Base-by-base conservation (phyloP, 2,113 vertebrate species). In the Neopipo cinnamomea region DNA sequence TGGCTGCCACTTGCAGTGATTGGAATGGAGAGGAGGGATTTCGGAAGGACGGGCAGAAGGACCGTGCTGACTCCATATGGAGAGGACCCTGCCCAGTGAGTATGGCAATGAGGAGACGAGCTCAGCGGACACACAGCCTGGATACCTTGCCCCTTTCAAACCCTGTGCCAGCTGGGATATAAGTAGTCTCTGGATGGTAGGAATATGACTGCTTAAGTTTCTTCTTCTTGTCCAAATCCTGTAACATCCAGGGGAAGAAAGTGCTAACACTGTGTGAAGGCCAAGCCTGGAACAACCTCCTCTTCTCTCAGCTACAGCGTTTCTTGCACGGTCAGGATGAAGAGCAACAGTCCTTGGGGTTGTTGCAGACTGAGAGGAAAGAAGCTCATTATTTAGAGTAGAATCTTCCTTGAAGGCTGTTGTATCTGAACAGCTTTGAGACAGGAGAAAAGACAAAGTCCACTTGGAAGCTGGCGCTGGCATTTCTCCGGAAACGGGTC, bases 231-330 rank as follows among this genome's bases (percentile, higher is more conserved):
- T 98, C 98, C 98, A 98, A 85, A 98, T 97, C 72, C 98, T 97
- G 92, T 98, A 98, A 96, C 98, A 98, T 68, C 97, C 98, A 19
- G 98, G 98, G 63, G 98, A 98, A 91, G 97, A 98, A 97, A 98
- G 98, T 92, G 98, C 98, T 93, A 98, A 94, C 68, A 98, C 97
- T 3, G 98, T 98, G 61, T 98, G 98, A 96, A 98, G 98, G 83
- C 98, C 98, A 85, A 95, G 96, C 39, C 22, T 88, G 30, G 97
- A 98, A 96, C 88, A 95, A 61, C 83, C 79, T 59, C 93, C 59
- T 91, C 96, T 97, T 86, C 88, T 96, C 94, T 91, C 89, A 89
- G 92, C 77, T 58, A 85, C 1, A 46, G 96, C 9, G 2, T 72
- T 82, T 91, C 72, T 92, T 80, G 93, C 67, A 35, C 0, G 47